A percentile compares a stretch with the other conserved stretches of the same genome.
Evolutionary conservation across 1,140 invertebrate species (phyloP).

Genomic region (Drosophila kikkawai): DNA sequence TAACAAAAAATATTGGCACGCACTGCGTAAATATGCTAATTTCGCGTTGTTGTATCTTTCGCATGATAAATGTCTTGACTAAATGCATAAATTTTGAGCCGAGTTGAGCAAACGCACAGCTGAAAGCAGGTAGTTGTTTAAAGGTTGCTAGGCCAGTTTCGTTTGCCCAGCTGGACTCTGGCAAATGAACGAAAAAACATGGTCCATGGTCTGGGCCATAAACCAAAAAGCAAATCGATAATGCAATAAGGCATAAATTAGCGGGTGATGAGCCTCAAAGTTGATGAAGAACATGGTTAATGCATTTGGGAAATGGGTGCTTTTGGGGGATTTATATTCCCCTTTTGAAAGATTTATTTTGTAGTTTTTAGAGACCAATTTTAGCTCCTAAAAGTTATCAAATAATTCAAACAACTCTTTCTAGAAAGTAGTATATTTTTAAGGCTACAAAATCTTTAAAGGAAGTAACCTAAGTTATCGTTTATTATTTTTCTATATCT

Average conservation of each 20-base stretch:
- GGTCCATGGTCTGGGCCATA: conserved; percentile 25
- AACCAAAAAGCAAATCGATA: conserved; percentile 46
- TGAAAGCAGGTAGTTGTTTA: conserved; percentile 40
- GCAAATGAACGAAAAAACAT: conserved; percentile 9
- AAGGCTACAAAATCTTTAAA: not conserved
- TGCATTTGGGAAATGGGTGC: conserved; percentile 11
- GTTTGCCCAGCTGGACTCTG: conserved; percentile 35
- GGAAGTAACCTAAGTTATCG: not conserved
- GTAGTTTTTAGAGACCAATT: not conserved
- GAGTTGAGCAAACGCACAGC: conserved; percentile 43
- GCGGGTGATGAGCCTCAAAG: conserved; percentile 34
- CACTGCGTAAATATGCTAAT: conserved; percentile 51
- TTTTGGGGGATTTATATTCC: not conserved
- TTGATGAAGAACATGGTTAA: conserved; percentile 10
- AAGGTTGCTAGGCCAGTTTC: conserved; percentile 52
- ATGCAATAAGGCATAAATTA: conserved; percentile 55
- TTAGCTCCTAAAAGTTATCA: too few species aligned
- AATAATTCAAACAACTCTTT: not conserved
- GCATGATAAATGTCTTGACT: conserved; percentile 58
- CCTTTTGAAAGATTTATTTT: too few species aligned
- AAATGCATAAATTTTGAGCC: conserved; percentile 59
- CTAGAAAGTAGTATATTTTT: not conserved
- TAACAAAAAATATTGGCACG: conserved; percentile 56
- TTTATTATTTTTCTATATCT: not conserved
- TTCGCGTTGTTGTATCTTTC: conserved; percentile 40